Conservation (phyloP, 2,888 invertebrate genomes). For the Sericinus montela region DNA sequence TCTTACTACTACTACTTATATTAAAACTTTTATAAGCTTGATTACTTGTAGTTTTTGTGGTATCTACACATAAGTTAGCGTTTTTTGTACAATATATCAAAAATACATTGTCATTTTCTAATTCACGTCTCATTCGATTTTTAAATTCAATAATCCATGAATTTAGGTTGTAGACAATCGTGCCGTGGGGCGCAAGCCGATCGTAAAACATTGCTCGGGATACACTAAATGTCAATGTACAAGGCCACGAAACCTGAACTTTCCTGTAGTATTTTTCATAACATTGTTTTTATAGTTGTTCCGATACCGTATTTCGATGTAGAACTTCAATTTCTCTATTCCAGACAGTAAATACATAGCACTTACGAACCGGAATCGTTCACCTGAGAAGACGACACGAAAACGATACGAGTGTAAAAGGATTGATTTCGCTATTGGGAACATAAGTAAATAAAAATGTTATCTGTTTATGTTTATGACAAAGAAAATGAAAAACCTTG, state of each 20-base stretch:
- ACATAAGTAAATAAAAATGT: constrained; percentile 16
- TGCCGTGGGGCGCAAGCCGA: constrained; percentile 24
- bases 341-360: constrained; percentile 18
- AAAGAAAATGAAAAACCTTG: neutral
- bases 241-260: constrained; percentile 35
- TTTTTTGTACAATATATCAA: neutral
- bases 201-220: constrained; percentile 54
- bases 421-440: constrained; percentile 16
- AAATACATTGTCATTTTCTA: neutral
- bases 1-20: too few relatives aligned
- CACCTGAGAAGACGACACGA: constrained; percentile 19
- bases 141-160: constrained; percentile 33
- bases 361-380: constrained; percentile 17
- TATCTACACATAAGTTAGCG: too few relatives aligned
- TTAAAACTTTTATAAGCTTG: too few relatives aligned
- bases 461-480: neutral
- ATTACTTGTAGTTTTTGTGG: too few relatives aligned
- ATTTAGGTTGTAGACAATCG: constrained; percentile 28
- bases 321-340: constrained; percentile 17
- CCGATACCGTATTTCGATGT: constrained; percentile 16
- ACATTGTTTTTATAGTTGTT: constrained; percentile 22
- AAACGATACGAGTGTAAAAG: constrained; percentile 15
- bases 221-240: constrained; percentile 63
- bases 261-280: constrained; percentile 18
- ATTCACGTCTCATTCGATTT: constrained; percentile 24